A percentile compares a stretch with the other conserved stretches of the same genome.
Evolutionary conservation across 2,888 invertebrate species (phyloP).

Genomic region (Koerneria pararmatus): DNA sequence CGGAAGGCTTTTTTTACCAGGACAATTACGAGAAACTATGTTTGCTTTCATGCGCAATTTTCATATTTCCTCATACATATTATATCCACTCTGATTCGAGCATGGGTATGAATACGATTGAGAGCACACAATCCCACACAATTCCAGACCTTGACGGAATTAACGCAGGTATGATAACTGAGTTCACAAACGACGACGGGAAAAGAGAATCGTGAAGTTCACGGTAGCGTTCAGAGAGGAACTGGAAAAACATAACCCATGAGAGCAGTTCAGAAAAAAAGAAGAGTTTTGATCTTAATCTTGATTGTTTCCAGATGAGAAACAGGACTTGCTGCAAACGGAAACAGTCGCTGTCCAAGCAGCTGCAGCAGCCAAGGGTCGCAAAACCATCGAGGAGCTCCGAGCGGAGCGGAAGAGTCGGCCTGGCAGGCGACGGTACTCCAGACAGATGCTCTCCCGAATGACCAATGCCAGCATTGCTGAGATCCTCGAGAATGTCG

Average conservation of each 20-base stretch:
- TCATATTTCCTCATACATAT: too few relatives aligned
- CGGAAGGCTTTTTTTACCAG: too few relatives aligned
- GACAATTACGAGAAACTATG: too few relatives aligned
- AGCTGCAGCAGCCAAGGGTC: slow-evolving; percentile 2
- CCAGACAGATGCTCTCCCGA: slow-evolving; percentile 59
- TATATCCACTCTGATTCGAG: too few relatives aligned
- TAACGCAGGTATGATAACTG: background rate
- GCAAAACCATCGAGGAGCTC: slow-evolving; percentile 10
- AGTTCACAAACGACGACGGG: background rate
- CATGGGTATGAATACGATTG: too few relatives aligned
- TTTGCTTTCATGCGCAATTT: too few relatives aligned
- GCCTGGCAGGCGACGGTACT: slow-evolving; percentile 2
- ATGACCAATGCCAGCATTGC: slow-evolving; percentile 90
- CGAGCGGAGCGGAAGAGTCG: background rate
- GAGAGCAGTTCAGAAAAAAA: too few relatives aligned
- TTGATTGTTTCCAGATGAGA: slow-evolving; percentile 65
- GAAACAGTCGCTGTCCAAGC: slow-evolving; percentile 67
- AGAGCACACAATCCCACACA: too few relatives aligned
- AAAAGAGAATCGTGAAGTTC: too few relatives aligned
- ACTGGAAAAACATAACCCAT: too few relatives aligned
- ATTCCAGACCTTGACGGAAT: too few relatives aligned
- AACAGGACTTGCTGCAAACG: slow-evolving; percentile 78
- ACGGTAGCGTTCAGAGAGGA: too few relatives aligned
- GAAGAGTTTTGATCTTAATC: background rate
- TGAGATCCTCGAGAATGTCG: slow-evolving; percentile 88